Conservation (phyloP, 1,140 invertebrate genomes). For the Papilio helenus region DNA sequence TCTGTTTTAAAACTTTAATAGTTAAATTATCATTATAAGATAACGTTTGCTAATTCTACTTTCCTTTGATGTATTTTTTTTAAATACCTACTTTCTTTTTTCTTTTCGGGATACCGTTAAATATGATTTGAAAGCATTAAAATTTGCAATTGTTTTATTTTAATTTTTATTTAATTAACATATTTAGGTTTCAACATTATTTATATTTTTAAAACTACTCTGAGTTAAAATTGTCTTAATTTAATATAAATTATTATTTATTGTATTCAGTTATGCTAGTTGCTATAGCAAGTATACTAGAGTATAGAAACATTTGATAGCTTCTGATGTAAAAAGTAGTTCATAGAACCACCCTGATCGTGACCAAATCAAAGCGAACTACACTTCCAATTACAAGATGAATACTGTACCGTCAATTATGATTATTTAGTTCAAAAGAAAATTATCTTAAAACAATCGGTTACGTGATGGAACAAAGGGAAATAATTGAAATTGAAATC, state of each 20-base stretch:
- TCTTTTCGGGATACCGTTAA: conserved; percentile 8
- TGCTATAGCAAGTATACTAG: too few relatives aligned
- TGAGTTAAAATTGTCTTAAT: not conserved
- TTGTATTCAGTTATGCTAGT: not conserved
- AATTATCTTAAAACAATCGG: conserved; percentile 27
- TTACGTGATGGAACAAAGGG: not conserved
- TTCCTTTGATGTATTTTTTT: not conserved
- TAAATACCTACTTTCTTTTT: not conserved
- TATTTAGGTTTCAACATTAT: not conserved
- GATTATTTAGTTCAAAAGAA: conserved; percentile 5
- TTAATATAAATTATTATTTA: not conserved
- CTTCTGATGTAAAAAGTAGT: not conserved
- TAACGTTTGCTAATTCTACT: conserved; percentile 21
- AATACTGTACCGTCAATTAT: not conserved
- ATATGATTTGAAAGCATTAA: not conserved
- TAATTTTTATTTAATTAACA: conserved; percentile 8
- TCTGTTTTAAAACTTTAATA: not conserved
- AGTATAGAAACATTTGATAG: not conserved
- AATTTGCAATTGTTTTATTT: conserved; percentile 1
- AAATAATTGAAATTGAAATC: not conserved
- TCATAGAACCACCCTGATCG: not conserved
- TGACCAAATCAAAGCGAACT: conserved; percentile 27
- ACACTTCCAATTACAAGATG: not conserved
- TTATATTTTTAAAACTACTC: not conserved
- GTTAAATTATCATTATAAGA: not conserved